Conservation (phyloP, 1,140 invertebrate genomes). For the Neuroterus valhalla region DNA sequence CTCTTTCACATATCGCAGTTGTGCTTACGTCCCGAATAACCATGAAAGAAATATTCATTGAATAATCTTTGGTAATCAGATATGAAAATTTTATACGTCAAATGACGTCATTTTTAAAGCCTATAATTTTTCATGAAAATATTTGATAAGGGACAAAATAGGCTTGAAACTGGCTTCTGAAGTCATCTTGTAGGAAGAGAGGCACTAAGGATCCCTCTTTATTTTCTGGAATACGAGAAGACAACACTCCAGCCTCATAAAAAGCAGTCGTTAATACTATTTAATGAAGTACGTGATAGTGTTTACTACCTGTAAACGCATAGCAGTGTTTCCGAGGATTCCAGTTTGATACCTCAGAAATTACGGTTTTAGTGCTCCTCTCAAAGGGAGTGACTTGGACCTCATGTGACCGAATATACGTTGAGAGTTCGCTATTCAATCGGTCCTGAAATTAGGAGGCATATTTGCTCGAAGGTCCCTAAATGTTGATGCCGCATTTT, state of each 20-base stretch:
- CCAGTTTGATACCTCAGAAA: neutral
- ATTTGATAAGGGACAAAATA: neutral
- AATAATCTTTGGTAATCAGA: too few relatives aligned
- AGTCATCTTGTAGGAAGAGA: neutral
- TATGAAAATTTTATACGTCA: too few relatives aligned
- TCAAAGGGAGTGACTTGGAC: neutral
- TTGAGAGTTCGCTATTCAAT: too few relatives aligned
- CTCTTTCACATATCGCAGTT: too few relatives aligned
- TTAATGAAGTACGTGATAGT: constrained; percentile 1
- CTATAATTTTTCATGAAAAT: neutral
- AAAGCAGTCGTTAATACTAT: neutral
- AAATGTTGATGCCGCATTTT: too few relatives aligned
- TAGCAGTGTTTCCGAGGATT: too few relatives aligned
- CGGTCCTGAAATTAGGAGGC: too few relatives aligned
- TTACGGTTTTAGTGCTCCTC: neutral
- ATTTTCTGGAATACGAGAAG: constrained; percentile 7
- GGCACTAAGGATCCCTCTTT: neutral
- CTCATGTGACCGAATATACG: neutral
- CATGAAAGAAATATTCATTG: too few relatives aligned
- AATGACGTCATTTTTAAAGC: too few relatives aligned
- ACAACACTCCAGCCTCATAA: neutral
- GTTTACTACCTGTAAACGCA: neutral
- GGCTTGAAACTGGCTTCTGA: neutral
- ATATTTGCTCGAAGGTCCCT: too few relatives aligned
- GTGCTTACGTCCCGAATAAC: too few relatives aligned